phyloP scores from a whole-genome alignment of 2,113 vertebrate species.

The Protobothrops flavoviridis region DNA sequence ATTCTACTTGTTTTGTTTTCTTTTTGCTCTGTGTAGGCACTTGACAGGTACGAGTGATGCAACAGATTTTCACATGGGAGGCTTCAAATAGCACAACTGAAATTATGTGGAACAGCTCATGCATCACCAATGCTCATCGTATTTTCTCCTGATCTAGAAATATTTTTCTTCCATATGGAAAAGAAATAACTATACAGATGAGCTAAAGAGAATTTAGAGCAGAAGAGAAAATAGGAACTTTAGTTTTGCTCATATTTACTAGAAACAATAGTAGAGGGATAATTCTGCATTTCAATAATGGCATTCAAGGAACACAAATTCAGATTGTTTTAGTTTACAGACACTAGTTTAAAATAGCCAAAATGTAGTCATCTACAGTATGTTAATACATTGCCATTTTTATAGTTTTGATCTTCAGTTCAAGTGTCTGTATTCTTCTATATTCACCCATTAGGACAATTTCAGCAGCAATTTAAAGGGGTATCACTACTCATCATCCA shows the following conservation, averaged over 20 bases:
- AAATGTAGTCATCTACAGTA: neutral
- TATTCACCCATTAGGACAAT: neutral
- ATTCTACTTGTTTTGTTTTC: neutral
- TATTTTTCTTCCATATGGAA: neutral
- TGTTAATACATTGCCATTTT: neutral
- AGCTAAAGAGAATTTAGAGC: neutral
- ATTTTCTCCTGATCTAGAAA: neutral
- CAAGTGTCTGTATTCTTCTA: neutral
- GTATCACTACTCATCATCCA: neutral
- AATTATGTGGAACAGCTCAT: neutral
- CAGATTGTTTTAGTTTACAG: neutral
- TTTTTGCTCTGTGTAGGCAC: neutral
- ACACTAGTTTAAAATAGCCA: neutral
- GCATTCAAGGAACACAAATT: neutral
- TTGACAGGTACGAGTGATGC: neutral
- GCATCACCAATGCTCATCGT: neutral
- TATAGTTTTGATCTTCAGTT: neutral
- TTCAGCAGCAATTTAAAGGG: slow-evolving; percentile 27
- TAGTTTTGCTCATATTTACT: neutral
- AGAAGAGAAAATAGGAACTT: neutral
- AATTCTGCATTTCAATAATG: neutral
- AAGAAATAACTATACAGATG: neutral
- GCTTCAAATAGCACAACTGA: neutral
- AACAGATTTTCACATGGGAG: neutral
- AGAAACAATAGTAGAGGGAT: neutral